These are phyloP conservation scores for Pungitius pungitius DNA, from an alignment of 2,113 vertebrate genomes.

Conservation along the genomic window DNA sequence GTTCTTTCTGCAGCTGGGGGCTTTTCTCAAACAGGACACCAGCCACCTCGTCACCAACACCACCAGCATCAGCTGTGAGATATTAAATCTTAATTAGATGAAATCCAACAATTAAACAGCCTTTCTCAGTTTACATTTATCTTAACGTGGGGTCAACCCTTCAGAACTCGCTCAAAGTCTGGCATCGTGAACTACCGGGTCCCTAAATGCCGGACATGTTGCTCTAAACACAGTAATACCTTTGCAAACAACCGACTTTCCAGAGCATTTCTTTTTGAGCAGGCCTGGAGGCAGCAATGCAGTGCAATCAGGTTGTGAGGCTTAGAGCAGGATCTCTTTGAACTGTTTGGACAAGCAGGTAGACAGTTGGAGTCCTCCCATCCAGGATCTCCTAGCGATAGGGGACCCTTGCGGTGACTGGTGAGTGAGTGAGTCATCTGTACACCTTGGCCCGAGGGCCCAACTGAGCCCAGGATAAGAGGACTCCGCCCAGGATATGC, in stretches of 20 bases:
- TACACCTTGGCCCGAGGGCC: constrained; percentile 59
- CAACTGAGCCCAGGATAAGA: constrained; percentile 62
- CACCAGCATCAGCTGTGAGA: constrained; percentile 9
- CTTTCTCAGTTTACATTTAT: neutral
- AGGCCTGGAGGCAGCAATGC: constrained; percentile 20
- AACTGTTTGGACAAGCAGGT: constrained; percentile 60
- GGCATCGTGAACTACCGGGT: neutral
- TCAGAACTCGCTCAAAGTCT: neutral
- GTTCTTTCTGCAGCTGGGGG: constrained; percentile 52
- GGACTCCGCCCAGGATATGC: constrained; percentile 76
- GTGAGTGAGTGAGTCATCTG: constrained; percentile 54
- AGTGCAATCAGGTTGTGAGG: constrained; percentile 21
- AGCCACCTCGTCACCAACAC: too few species aligned
- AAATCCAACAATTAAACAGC: neutral
- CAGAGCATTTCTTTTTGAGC: constrained; percentile 22
- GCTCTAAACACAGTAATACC: constrained; percentile 31
- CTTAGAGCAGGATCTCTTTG: constrained; percentile 56
- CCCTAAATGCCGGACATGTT: constrained; percentile 8
- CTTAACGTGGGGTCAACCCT: constrained; percentile 32
- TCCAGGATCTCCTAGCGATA: constrained; percentile 66
- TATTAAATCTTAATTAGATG: neutral
- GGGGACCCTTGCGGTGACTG: constrained; percentile 48
- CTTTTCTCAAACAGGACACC: constrained; percentile 32
- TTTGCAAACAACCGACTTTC: constrained; percentile 54
- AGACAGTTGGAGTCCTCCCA: constrained; percentile 66